phyloP scores from a whole-genome alignment of 2,888 invertebrate genomes.

The Xylocampa areola region DNA sequence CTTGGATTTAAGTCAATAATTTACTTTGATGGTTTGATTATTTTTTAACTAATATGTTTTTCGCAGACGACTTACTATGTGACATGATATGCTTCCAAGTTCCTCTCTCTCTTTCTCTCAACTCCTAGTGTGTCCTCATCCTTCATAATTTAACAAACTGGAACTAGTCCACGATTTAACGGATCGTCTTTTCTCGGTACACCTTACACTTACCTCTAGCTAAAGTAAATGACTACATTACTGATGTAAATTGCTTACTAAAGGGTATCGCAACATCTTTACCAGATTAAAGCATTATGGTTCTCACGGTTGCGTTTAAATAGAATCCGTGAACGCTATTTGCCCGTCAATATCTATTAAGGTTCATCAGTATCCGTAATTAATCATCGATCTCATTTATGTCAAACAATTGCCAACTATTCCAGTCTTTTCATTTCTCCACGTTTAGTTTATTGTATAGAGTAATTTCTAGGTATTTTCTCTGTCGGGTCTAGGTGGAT shows the following conservation, averaged over 20 bases:
- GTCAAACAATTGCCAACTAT: constrained; percentile 13
- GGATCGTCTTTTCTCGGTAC: background rate
- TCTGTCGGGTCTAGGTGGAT: constrained; percentile 30
- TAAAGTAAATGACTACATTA: constrained; percentile 16
- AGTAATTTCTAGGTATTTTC: constrained; percentile 21
- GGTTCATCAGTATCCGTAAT: constrained; percentile 25
- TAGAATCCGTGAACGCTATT: constrained; percentile 22
- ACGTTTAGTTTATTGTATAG: constrained; percentile 1
- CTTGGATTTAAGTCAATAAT: background rate
- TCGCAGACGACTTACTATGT: background rate
- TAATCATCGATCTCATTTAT: constrained; percentile 18
- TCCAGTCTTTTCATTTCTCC: constrained; percentile 5
- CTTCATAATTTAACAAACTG: background rate
- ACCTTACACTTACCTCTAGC: background rate
- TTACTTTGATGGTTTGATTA: background rate
- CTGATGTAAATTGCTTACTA: constrained; percentile 22
- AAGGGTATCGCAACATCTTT: constrained; percentile 12
- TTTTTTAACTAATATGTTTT: background rate
- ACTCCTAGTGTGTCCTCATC: background rate
- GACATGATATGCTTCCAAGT: background rate
- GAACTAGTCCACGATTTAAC: background rate
- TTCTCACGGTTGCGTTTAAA: constrained; percentile 13
- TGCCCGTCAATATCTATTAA: constrained; percentile 24
- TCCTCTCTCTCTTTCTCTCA: no score
- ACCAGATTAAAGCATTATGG: constrained; percentile 27